A percentile compares a stretch with the other conserved stretches of the same genome.
Evolutionary conservation across 2,113 vertebrate species (phyloP).

Genomic region (Calyptommatus sinebrachiatus): DNA sequence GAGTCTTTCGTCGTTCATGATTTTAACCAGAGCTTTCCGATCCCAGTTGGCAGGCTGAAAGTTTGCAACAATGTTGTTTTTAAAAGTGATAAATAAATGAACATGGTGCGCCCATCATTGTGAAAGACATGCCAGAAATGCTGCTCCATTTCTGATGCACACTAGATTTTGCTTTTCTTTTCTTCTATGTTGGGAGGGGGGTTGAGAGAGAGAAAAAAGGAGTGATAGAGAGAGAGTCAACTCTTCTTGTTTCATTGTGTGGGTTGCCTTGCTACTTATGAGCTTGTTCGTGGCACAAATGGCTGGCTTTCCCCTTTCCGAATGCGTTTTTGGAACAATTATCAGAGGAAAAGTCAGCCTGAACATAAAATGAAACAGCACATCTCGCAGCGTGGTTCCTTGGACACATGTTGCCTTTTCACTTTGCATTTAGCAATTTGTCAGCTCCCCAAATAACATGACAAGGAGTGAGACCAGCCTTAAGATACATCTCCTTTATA

Average conservation of each 20-base stretch:
- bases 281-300: conserved; percentile 36
- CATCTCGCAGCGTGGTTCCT: conserved; percentile 47
- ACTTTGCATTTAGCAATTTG: conserved; percentile 50
- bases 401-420: conserved; percentile 47
- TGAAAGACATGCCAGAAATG: conserved; percentile 31
- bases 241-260: conserved; percentile 23
- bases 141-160: conserved; percentile 29
- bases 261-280: neutral
- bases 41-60: conserved; percentile 49
- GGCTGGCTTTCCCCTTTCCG: conserved; percentile 44
- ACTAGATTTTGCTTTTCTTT: conserved; percentile 12
- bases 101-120: conserved; percentile 4
- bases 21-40: conserved; percentile 50
- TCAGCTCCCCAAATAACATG: conserved; percentile 50
- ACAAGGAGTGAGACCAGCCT: conserved; percentile 55
- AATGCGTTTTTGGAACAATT: conserved; percentile 36
- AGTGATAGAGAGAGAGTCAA: neutral
- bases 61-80: neutral
- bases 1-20: conserved; percentile 43
- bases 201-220: neutral
- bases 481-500: conserved; percentile 48
- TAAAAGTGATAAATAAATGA: conserved; percentile 36
- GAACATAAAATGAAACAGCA: neutral
- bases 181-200: neutral
- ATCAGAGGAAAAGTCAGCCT: conserved; percentile 19